phyloP scores from a whole-genome alignment of 2,888 invertebrate genomes.

The Trichogramma evanescens region DNA sequence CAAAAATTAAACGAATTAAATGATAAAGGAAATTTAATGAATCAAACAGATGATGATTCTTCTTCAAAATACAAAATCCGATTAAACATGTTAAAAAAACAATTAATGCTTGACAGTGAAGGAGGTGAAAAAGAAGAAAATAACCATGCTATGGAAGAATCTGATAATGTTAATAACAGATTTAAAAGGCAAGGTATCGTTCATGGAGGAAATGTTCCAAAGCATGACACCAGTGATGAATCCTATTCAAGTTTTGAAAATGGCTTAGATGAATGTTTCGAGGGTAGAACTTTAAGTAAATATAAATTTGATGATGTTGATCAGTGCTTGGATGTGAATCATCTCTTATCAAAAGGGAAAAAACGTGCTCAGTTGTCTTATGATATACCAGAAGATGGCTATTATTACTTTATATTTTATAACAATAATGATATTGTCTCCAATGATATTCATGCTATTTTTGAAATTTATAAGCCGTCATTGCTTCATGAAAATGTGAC shows the following conservation, averaged over 20 bases:
- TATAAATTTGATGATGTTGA: conserved; percentile 64
- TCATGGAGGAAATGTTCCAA: conserved; percentile 66
- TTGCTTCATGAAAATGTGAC: conserved; percentile 69
- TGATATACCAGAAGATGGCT: conserved; percentile 68
- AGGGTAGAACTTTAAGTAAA: conserved; percentile 66
- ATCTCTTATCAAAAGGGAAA: conserved; percentile 62
- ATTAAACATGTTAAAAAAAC: conserved; percentile 22
- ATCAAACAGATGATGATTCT: conserved; percentile 11
- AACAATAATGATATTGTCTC: conserved; percentile 74
- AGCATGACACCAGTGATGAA: conserved; percentile 57
- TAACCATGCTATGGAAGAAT: conserved; percentile 28
- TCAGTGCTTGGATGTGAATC: conserved; percentile 62
- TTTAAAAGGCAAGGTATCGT: conserved; percentile 66
- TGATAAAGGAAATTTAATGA: conserved; percentile 12
- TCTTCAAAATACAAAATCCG: conserved; percentile 18
- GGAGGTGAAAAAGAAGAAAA: conserved; percentile 24
- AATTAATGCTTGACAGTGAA: conserved; percentile 22
- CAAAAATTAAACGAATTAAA: conserved; percentile 25
- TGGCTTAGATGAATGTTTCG: conserved; percentile 67
- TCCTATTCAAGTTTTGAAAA: conserved; percentile 80
- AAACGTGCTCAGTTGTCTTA: conserved; percentile 65
- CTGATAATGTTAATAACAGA: conserved; percentile 32
- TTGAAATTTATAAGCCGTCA: conserved; percentile 79
- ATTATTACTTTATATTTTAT: conserved; percentile 85
- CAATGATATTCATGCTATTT: conserved; percentile 76